Conservation (phyloP, 2,113 vertebrate species). For the Rutilus rutilus region DNA sequence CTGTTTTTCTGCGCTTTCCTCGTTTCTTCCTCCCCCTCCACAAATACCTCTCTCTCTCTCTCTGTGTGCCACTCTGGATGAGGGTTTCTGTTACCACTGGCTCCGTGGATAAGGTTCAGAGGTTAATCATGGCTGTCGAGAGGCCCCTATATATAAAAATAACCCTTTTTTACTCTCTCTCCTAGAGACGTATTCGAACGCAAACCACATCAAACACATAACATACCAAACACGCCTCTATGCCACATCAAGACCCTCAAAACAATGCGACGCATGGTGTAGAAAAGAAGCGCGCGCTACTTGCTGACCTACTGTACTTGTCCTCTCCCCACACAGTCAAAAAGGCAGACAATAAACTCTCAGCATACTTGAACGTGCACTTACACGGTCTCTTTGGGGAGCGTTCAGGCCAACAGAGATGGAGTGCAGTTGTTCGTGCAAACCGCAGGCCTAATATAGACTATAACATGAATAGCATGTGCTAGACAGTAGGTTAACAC, state of each 20-base stretch:
- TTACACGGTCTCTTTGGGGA: neutral
- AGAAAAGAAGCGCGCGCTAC: neutral
- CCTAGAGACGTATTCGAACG: neutral
- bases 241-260: slow-evolving; percentile 24
- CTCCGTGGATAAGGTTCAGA: slow-evolving; percentile 51
- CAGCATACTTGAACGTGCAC: neutral
- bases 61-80: slow-evolving; percentile 57
- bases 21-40: slow-evolving; percentile 5
- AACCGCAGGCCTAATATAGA: slow-evolving; percentile 23
- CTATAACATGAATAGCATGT: slow-evolving; percentile 10
- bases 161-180: slow-evolving; percentile 12
- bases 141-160: slow-evolving; percentile 56
- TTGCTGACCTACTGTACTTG: slow-evolving; percentile 18
- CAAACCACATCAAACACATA: slow-evolving; percentile 19
- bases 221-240: slow-evolving; percentile 10
- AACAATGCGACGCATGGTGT: neutral
- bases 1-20: slow-evolving; percentile 8
- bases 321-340: slow-evolving; percentile 9
- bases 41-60: slow-evolving; percentile 20
- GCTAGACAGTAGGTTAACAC: slow-evolving; percentile 20
- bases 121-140: slow-evolving; percentile 33
- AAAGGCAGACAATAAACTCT: slow-evolving; percentile 34
- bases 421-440: slow-evolving; percentile 4
- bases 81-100: slow-evolving; percentile 61
- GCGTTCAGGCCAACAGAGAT: slow-evolving; percentile 2